Base-by-base conservation (phyloP, 2,888 invertebrate species). In the Scotopteryx bipunctaria region DNA sequence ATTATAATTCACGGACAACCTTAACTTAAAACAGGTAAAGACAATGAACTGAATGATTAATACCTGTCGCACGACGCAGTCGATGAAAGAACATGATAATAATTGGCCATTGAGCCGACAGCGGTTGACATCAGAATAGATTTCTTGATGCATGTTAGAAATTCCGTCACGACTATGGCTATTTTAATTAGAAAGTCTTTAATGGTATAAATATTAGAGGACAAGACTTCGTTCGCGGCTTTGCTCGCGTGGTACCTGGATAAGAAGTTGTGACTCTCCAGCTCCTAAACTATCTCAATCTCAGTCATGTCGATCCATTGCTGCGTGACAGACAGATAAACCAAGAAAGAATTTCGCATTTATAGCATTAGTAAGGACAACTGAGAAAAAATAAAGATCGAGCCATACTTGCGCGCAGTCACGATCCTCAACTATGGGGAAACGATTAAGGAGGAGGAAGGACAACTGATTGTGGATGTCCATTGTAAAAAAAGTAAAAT, bases 11-110 rank as follows among this genome's bases (percentile, higher is more conserved):
- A 56, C 33, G n/a, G 36, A 43, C 44, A 55, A 19, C 51, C 45
- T 57, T 57, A 53, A 36, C 55, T 51, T 53, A 57, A 23, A 44
- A 31, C 38, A 51, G 44, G 21, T 44, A 41, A 57, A 63, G 53
- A 71, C 64, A 69, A 68, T 60, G 60, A 43, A 27, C 59, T 46
- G 40, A 17, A 44, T 64, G 64, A 67, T 51, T 64, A 65, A 66
- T 61, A 57, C 53, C 55, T 57, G 63, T 64, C 57, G 57, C 59
- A 44, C 47, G 53, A 53, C 38, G 40, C 31, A 42, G 37, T 42
- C 40, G 44, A 54, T 54, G 48, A 36, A 45, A 48, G 47, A 40
- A 48, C 53, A 48, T 13, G 53, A 48, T 54, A 48, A 40, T 53
- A 48, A 44, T 54, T 54, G 47, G 33, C 48, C 25, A 54, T 54